phyloP scores from a whole-genome alignment of 2,888 invertebrate species.

The Eubasilissa splendida region DNA sequence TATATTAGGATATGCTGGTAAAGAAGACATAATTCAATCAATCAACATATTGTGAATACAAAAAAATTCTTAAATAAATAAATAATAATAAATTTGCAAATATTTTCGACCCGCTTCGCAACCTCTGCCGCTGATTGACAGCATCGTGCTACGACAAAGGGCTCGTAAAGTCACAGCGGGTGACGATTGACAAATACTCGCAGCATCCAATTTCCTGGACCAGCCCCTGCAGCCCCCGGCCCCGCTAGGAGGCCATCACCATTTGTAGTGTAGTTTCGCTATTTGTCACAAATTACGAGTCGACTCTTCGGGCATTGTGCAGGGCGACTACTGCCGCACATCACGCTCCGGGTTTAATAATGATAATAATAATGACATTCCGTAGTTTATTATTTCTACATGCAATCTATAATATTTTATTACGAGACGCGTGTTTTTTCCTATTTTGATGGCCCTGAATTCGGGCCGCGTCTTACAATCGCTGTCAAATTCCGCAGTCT shows the following conservation, averaged over 20 bases:
- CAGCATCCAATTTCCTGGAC: constrained; percentile 56
- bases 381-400: too few species aligned
- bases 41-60: neutral
- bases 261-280: constrained; percentile 7
- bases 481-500: too few species aligned
- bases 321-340: too few species aligned
- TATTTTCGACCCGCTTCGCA: neutral
- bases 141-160: constrained; percentile 47
- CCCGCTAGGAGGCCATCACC: neutral
- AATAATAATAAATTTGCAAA: neutral
- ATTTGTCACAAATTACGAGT: constrained; percentile 35
- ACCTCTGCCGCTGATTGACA: constrained; percentile 37
- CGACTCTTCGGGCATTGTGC: constrained; percentile 9
- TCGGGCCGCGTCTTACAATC: too few species aligned
- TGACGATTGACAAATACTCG: constrained; percentile 53
- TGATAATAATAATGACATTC: too few species aligned
- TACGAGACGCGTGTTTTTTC: too few species aligned
- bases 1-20: too few species aligned
- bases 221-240: constrained; percentile 29
- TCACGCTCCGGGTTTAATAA: too few species aligned
- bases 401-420: too few species aligned
- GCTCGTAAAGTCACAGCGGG: constrained; percentile 52
- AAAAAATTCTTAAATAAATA: neutral
- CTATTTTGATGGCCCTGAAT: too few species aligned
- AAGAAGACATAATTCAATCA: too few species aligned